Conservation (phyloP, 2,797 vertebrate species). For the Neosilurus mollespiculum region DNA sequence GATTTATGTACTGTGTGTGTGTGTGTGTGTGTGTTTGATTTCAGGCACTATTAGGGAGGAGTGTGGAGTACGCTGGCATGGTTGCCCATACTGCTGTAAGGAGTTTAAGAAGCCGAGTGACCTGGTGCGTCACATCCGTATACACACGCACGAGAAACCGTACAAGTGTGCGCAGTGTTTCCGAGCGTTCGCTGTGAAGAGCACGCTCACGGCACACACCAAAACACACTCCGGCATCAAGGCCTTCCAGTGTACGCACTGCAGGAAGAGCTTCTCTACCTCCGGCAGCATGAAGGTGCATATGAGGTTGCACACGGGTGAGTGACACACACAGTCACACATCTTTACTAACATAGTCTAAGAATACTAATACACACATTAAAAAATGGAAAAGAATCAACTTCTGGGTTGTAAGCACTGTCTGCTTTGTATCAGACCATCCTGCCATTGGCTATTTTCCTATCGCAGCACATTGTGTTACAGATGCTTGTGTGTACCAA, state of each 20-base stretch:
- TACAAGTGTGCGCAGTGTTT: slow-evolving; percentile 99
- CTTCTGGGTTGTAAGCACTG: too few relatives aligned
- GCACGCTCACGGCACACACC: slow-evolving; percentile 96
- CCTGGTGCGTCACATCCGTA: slow-evolving; percentile 95
- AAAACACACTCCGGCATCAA: slow-evolving; percentile 98
- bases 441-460: too few relatives aligned
- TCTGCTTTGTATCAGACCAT: too few relatives aligned
- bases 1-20: too few relatives aligned
- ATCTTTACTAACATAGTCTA: neutral
- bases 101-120: slow-evolving; percentile 99
- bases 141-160: slow-evolving; percentile 98
- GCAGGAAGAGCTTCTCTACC: slow-evolving; percentile 97
- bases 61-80: slow-evolving; percentile 94
- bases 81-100: slow-evolving; percentile 94
- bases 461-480: too few relatives aligned
- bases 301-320: slow-evolving; percentile 96
- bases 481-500: too few relatives aligned
- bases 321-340: slow-evolving; percentile 36
- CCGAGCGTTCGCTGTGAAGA: slow-evolving; percentile 96
- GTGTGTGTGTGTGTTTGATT: neutral
- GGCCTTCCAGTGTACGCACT: slow-evolving; percentile 94
- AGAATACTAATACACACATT: neutral
- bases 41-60: slow-evolving; percentile 92
- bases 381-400: too few relatives aligned
- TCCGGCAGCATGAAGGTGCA: slow-evolving; percentile 99